Evolutionary conservation across 37 sponge, comb jelly and placozoan genomes (phyloP).

Genomic region (Eunapius fragilis): DNA sequence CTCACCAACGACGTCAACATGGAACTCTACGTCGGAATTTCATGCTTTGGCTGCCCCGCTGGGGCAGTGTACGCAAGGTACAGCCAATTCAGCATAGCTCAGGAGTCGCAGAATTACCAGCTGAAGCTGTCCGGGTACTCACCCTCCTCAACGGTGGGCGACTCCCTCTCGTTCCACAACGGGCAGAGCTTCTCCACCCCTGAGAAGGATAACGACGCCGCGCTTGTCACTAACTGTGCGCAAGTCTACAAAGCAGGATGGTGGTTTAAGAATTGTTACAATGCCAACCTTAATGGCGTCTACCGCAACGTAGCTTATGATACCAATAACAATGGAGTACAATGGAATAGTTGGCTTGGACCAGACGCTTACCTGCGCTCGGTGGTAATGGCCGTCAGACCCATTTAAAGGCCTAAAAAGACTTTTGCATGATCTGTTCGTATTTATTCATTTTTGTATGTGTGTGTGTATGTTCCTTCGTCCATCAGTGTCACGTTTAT

Average conservation of each 20-base stretch:
- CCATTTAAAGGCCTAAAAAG: neutral
- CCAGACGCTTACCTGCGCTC: slow-evolving; percentile 24
- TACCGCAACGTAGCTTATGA: slow-evolving; percentile 5
- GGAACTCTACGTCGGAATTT: slow-evolving; percentile 47
- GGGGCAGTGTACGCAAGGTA: neutral
- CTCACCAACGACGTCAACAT: slow-evolving; percentile 30
- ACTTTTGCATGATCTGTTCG: no score
- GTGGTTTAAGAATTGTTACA: slow-evolving; percentile 58
- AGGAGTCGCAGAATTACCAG: slow-evolving; percentile 21
- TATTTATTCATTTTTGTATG: no score
- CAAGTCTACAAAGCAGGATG: slow-evolving; percentile 12
- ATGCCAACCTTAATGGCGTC: slow-evolving; percentile 53
- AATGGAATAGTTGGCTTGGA: slow-evolving; percentile 29
- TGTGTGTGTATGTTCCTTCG: no score
- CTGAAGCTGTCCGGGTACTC: slow-evolving; percentile 23
- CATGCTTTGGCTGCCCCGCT: neutral
- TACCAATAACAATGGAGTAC: slow-evolving; percentile 30
- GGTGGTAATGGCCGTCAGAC: slow-evolving; percentile 53
- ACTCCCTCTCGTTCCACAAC: slow-evolving; percentile 36
- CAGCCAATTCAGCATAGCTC: slow-evolving; percentile 37
- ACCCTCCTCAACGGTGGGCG: neutral
- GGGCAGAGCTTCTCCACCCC: slow-evolving; percentile 50
- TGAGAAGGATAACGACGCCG: slow-evolving; percentile 42
- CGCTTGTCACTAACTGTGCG: slow-evolving; percentile 15
- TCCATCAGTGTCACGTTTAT: no score